Conservation (phyloP, 1,140 invertebrate genomes). For the Sarcophaga bullata region DNA sequence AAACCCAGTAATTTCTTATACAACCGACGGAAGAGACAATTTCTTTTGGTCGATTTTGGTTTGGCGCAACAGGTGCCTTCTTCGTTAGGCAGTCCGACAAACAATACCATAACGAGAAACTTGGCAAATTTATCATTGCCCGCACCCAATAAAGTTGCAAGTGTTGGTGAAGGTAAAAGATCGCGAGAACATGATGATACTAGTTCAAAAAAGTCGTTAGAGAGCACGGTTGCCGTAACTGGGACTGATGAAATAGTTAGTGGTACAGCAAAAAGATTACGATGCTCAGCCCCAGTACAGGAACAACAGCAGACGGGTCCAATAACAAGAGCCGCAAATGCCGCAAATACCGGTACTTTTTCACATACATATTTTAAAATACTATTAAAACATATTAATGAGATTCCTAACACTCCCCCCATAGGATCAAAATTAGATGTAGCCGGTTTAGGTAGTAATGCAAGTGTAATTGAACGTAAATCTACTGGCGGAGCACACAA, state of each 20-base stretch:
- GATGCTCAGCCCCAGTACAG: slow-evolving; percentile 35
- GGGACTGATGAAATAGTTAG: slow-evolving; percentile 35
- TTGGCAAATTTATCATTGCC: neutral
- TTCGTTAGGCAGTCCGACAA: neutral
- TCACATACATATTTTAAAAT: slow-evolving; percentile 48
- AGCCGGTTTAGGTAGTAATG: slow-evolving; percentile 4
- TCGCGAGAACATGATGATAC: slow-evolving; percentile 47
- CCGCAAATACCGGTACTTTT: slow-evolving; percentile 29
- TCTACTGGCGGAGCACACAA: neutral
- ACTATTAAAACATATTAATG: slow-evolving; percentile 62
- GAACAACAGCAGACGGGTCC: slow-evolving; percentile 33
- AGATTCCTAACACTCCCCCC: slow-evolving; percentile 48
- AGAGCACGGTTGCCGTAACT: slow-evolving; percentile 28
- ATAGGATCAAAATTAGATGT: slow-evolving; percentile 7
- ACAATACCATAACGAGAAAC: neutral
- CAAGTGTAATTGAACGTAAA: slow-evolving; percentile 31
- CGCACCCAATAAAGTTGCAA: slow-evolving; percentile 36
- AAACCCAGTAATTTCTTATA: slow-evolving; percentile 94
- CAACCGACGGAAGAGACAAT: slow-evolving; percentile 78
- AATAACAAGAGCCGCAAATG: slow-evolving; percentile 18
- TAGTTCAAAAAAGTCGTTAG: neutral
- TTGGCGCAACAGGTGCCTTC: slow-evolving; percentile 75
- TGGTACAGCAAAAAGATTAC: slow-evolving; percentile 40
- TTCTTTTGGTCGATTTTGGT: slow-evolving; percentile 89
- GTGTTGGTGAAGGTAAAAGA: slow-evolving; percentile 48